phyloP scores from a whole-genome alignment of 2,113 vertebrate species.

The Chascanopsetta lugubris region DNA sequence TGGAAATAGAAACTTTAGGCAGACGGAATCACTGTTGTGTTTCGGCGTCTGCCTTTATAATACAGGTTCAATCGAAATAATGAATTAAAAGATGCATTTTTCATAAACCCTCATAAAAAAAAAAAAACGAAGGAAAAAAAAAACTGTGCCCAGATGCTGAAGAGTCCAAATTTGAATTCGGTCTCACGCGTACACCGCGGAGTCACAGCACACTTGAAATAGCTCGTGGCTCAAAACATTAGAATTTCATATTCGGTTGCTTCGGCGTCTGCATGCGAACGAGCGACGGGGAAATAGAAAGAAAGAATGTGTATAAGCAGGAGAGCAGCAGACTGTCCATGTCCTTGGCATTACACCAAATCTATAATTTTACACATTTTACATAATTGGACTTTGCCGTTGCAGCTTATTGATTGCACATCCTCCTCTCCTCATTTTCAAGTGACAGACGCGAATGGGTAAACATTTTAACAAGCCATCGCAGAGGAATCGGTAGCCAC shows the following conservation, averaged over 20 bases:
- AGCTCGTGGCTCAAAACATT: slow-evolving; percentile 81
- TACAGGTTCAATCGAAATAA: slow-evolving; percentile 79
- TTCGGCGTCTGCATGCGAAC: slow-evolving; percentile 54
- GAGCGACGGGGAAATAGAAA: slow-evolving; percentile 19
- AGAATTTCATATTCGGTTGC: slow-evolving; percentile 80
- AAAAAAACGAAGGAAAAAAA: too few species aligned
- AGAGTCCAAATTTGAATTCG: slow-evolving; percentile 77
- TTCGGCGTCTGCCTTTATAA: slow-evolving; percentile 72
- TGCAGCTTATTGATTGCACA: slow-evolving; percentile 76
- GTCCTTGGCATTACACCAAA: slow-evolving; percentile 74
- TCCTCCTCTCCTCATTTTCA: slow-evolving; percentile 67
- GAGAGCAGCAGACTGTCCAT: slow-evolving; percentile 53
- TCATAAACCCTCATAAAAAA: slow-evolving; percentile 74
- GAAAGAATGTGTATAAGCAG: slow-evolving; percentile 43
- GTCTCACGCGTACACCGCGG: slow-evolving; percentile 69
- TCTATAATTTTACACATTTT: slow-evolving; percentile 79
- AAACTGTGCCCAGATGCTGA: slow-evolving; percentile 70
- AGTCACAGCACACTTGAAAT: slow-evolving; percentile 78
- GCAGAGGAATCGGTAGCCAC: slow-evolving; percentile 17
- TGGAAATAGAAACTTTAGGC: slow-evolving; percentile 80
- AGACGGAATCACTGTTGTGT: slow-evolving; percentile 71
- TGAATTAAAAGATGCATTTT: slow-evolving; percentile 79
- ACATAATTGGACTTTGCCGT: slow-evolving; percentile 78
- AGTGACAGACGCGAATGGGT: slow-evolving; percentile 69
- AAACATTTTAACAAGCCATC: slow-evolving; percentile 73